These are phyloP conservation scores for Brachypalpus laphriformis DNA, from an alignment of 2,888 invertebrate species.

Conservation along the genomic window DNA sequence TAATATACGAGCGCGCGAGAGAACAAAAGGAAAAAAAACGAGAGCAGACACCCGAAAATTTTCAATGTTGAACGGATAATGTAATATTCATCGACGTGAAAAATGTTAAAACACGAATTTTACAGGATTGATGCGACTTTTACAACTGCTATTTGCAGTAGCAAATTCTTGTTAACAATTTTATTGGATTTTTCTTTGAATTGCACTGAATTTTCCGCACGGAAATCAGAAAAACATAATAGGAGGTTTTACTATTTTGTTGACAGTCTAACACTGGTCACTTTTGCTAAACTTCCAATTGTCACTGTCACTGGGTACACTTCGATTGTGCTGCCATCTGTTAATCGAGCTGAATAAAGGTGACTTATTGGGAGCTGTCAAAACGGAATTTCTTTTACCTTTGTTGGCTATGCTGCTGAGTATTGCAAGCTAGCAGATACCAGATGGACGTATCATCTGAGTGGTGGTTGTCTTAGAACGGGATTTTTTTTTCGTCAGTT, in stretches of 20 bases:
- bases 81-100: constrained; percentile 55
- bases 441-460: background rate
- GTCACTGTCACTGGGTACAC: constrained; percentile 54
- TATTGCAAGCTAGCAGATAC: background rate
- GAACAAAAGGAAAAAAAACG: constrained; percentile 35
- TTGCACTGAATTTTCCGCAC: constrained; percentile 34
- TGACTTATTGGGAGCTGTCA: constrained; percentile 25
- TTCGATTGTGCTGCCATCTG: constrained; percentile 48
- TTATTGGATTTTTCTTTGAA: background rate
- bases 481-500: too few species aligned
- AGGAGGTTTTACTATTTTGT: constrained; percentile 57
- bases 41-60: constrained; percentile 72
- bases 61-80: constrained; percentile 69
- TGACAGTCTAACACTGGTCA: constrained; percentile 65
- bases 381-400: background rate
- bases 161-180: background rate
- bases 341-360: background rate
- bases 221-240: constrained; percentile 51
- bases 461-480: background rate
- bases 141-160: background rate
- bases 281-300: constrained; percentile 62
- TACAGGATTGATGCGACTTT: background rate
- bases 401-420: constrained; percentile 1
- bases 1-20: constrained; percentile 32
- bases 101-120: constrained; percentile 42